Conservation (phyloP, 1,140 invertebrate species). For the Neodiprion fabricii region DNA sequence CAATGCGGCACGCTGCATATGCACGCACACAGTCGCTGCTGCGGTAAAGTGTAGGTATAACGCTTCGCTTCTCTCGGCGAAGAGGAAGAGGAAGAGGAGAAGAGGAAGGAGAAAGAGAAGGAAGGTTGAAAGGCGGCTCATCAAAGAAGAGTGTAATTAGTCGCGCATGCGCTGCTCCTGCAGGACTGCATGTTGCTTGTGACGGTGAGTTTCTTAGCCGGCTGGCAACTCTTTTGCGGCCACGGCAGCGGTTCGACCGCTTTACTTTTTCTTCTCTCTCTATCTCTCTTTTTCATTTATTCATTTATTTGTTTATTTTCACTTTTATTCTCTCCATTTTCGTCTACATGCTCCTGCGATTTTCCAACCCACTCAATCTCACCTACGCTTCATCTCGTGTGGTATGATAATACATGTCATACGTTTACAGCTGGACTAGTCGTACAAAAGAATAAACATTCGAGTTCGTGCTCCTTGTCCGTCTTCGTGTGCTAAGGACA, state of each 20-base stretch:
- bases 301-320: not conserved
- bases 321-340: not conserved
- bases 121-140: not conserved
- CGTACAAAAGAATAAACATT: no score
- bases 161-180: conserved; percentile 13
- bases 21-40: no score
- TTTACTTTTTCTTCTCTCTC: not conserved
- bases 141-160: conserved; percentile 13
- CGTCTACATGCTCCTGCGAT: not conserved
- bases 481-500: no score
- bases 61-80: not conserved
- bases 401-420: not conserved
- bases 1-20: no score
- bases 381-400: not conserved
- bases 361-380: not conserved
- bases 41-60: not conserved
- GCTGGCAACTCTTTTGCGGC: not conserved
- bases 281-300: not conserved
- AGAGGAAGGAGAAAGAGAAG: not conserved
- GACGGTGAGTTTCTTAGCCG: not conserved
- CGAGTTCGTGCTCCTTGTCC: no score
- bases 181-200: not conserved
- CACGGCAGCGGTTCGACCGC: not conserved
- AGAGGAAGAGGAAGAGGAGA: not conserved
- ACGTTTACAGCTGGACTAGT: not conserved